Conservation (phyloP, 1,140 invertebrate genomes). For the Tetragnatha versicolor region DNA sequence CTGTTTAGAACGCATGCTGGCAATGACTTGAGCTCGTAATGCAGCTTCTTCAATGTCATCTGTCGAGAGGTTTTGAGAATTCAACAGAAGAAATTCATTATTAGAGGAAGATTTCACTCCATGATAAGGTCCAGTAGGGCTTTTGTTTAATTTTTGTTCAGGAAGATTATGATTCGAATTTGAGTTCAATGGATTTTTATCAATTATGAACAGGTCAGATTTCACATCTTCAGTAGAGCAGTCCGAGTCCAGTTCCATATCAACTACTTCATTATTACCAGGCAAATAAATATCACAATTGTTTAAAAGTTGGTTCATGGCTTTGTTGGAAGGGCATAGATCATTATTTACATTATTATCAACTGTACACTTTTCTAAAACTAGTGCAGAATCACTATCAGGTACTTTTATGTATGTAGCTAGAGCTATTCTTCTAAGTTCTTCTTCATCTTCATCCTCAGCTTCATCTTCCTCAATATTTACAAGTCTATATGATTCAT, state of each 20-base stretch:
- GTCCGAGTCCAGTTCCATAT: slow-evolving; percentile 41
- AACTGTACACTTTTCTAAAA: neutral
- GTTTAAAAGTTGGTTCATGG: neutral
- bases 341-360: neutral
- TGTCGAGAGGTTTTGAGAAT: neutral
- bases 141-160: too few relatives aligned
- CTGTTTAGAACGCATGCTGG: slow-evolving; percentile 11
- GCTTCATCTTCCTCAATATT: neutral
- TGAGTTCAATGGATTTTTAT: slow-evolving; percentile 18
- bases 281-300: neutral
- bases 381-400: neutral
- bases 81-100: neutral
- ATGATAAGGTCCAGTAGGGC: too few relatives aligned
- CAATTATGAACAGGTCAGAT: slow-evolving; percentile 27
- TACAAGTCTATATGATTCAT: neutral
- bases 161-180: neutral
- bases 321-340: neutral
- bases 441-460: slow-evolving; percentile 49
- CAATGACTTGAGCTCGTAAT: slow-evolving; percentile 37
- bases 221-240: neutral
- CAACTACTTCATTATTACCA: slow-evolving; percentile 47
- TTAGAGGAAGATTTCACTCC: neutral
- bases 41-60: slow-evolving; percentile 36
- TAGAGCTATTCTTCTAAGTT: slow-evolving; percentile 37
- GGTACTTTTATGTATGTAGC: slow-evolving; percentile 18